Evolutionary conservation across 1,140 invertebrate genomes (phyloP).

Genomic region (Atta cephalotes): DNA sequence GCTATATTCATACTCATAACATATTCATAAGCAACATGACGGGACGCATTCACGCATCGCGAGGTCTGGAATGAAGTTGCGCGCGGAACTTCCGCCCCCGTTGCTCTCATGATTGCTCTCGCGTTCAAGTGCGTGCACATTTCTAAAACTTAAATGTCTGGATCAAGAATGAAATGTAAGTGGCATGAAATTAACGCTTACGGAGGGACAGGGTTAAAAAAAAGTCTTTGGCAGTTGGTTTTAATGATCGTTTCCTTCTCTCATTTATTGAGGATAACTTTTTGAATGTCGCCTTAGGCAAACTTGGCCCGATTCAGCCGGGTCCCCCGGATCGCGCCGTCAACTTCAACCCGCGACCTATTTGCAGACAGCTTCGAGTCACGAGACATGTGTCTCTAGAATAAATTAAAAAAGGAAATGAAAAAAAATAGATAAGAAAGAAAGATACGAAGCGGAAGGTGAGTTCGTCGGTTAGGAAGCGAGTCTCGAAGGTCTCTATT

Average conservation of each 20-base stretch:
- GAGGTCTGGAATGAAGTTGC: neutral
- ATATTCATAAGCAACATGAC: neutral
- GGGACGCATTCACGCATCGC: neutral
- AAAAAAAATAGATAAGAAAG: too few relatives aligned
- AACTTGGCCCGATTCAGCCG: slow-evolving; percentile 49
- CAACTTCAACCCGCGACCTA: neutral
- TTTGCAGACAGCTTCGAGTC: too few relatives aligned
- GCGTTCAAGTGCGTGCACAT: neutral
- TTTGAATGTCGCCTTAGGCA: slow-evolving; percentile 70
- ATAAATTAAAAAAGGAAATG: too few relatives aligned
- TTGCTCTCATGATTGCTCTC: neutral
- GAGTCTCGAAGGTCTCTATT: too few relatives aligned
- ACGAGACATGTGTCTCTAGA: too few relatives aligned
- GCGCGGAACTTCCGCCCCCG: neutral
- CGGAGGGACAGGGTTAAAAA: neutral
- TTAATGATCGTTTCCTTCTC: slow-evolving; percentile 70
- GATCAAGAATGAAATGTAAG: neutral
- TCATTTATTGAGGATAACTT: slow-evolving; percentile 74
- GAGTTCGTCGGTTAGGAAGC: too few relatives aligned
- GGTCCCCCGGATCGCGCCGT: slow-evolving; percentile 58
- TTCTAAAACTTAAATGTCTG: neutral
- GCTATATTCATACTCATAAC: neutral
- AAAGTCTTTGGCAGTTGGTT: slow-evolving; percentile 36
- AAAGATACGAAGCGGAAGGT: too few relatives aligned
- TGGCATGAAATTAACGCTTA: neutral